A percentile compares a stretch with the other conserved stretches of the same genome.
Evolutionary conservation across 2,888 invertebrate genomes (phyloP).

Genomic region (Limenitis camilla): DNA sequence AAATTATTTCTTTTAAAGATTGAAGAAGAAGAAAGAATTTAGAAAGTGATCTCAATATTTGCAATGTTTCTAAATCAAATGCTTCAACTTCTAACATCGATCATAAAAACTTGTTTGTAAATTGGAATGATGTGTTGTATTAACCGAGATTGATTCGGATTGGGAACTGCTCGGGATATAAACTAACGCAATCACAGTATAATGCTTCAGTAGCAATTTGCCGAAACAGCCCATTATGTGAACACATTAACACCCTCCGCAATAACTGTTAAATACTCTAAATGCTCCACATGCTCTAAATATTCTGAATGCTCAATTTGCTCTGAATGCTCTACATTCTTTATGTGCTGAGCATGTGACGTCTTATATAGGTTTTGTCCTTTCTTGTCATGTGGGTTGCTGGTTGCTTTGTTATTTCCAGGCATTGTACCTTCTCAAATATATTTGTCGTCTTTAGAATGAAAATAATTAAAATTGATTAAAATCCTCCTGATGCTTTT

Average conservation of each 20-base stretch:
- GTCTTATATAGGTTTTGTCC: neutral
- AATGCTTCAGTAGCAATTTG: constrained; percentile 24
- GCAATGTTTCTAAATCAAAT: too few relatives aligned
- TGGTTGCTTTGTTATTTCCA: too few relatives aligned
- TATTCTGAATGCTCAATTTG: constrained; percentile 2
- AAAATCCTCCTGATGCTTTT: too few relatives aligned
- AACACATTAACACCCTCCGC: constrained; percentile 18
- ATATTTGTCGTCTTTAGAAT: too few relatives aligned
- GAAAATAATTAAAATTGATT: too few relatives aligned
- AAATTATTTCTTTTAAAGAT: too few relatives aligned
- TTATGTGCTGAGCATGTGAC: constrained; percentile 4
- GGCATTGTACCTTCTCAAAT: too few relatives aligned
- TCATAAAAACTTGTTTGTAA: constrained; percentile 10
- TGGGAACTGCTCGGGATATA: constrained; percentile 10
- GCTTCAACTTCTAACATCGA: neutral
- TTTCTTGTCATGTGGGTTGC: too few relatives aligned
- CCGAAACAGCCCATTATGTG: constrained; percentile 22
- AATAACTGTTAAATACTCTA: constrained; percentile 20
- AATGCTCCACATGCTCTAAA: neutral
- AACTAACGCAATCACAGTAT: constrained; percentile 17
- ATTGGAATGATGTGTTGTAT: constrained; percentile 11
- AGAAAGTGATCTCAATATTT: too few relatives aligned
- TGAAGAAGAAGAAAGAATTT: too few relatives aligned
- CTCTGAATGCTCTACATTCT: constrained; percentile 7
- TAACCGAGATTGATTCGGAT: constrained; percentile 16